A percentile compares a stretch with the other conserved stretches of the same genome.
Conservation (phyloP, 2,888 invertebrate species). For the Pammene aurita region DNA sequence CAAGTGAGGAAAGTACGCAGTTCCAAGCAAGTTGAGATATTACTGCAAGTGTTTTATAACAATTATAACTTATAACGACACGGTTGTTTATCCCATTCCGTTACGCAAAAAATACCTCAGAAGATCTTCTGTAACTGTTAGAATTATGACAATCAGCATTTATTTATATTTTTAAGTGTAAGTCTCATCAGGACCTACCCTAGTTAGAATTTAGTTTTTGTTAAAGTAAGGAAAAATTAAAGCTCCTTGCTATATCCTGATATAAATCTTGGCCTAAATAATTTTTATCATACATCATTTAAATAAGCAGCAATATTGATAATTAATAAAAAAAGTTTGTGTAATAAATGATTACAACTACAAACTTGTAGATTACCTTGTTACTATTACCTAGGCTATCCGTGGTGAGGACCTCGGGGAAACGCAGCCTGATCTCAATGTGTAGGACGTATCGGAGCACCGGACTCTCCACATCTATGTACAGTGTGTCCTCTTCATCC, state of each 20-base stretch:
- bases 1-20: background rate
- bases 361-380: slow-evolving; percentile 66
- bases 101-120: no score
- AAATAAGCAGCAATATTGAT: background rate
- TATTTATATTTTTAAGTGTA: no score
- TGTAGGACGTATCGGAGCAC: slow-evolving; percentile 84
- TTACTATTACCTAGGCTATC: slow-evolving; percentile 80
- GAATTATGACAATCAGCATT: no score
- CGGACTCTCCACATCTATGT: slow-evolving; percentile 70
- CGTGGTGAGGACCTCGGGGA: slow-evolving; percentile 73
- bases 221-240: no score
- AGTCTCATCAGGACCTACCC: no score
- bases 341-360: slow-evolving; percentile 5
- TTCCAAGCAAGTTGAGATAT: background rate
- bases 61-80: no score
- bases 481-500: slow-evolving; percentile 67
- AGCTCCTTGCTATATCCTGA: no score
- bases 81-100: no score
- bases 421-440: slow-evolving; percentile 81
- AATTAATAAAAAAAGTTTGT: background rate
- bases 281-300: background rate
- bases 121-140: no score
- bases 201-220: no score
- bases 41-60: no score
- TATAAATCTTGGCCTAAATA: no score